phyloP scores from a whole-genome alignment of 2,888 invertebrate species.

The Drosophila quasianomalipes region DNA sequence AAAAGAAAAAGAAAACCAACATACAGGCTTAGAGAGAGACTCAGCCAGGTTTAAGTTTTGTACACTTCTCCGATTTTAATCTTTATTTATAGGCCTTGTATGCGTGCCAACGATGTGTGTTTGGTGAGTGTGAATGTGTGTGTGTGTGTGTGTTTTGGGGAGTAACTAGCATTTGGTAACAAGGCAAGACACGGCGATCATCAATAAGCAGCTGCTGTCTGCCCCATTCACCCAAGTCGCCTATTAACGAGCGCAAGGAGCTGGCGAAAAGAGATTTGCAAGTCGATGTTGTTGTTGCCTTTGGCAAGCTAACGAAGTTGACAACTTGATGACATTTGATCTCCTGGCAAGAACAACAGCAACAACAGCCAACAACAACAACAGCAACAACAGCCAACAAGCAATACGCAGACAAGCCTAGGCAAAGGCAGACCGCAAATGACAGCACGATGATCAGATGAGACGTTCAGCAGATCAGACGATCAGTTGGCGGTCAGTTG shows the following conservation, averaged over 20 bases:
- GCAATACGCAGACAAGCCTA: slow-evolving; percentile 7
- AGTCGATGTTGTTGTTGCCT: slow-evolving; percentile 51
- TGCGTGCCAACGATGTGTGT: slow-evolving; percentile 26
- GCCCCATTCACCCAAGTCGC: slow-evolving; percentile 33
- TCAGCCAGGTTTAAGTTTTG: slow-evolving; percentile 49
- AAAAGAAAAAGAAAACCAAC: slow-evolving; percentile 20
- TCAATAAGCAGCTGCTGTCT: slow-evolving; percentile 73
- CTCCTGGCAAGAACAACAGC: slow-evolving; percentile 46
- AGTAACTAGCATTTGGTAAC: slow-evolving; percentile 66
- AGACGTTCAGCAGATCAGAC: slow-evolving; percentile 63
- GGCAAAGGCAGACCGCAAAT: slow-evolving; percentile 51
- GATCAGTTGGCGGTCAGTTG: slow-evolving; percentile 50
- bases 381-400: background rate
- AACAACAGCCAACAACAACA: slow-evolving; percentile 8
- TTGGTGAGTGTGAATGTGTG: background rate
- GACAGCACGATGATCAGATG: slow-evolving; percentile 66
- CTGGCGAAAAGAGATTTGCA: slow-evolving; percentile 55
- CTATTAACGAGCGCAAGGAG: slow-evolving; percentile 63
- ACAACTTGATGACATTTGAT: slow-evolving; percentile 84
- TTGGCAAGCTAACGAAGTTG: slow-evolving; percentile 82
- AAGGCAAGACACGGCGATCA: slow-evolving; percentile 68
- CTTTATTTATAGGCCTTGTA: slow-evolving; percentile 73
- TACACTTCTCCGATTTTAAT: slow-evolving; percentile 70
- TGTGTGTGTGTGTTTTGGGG: slow-evolving; percentile 40
- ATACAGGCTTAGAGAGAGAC: slow-evolving; percentile 46